These are phyloP conservation scores for Magallana nippona DNA, from an alignment of 2,888 invertebrate species.

Conservation along the genomic window DNA sequence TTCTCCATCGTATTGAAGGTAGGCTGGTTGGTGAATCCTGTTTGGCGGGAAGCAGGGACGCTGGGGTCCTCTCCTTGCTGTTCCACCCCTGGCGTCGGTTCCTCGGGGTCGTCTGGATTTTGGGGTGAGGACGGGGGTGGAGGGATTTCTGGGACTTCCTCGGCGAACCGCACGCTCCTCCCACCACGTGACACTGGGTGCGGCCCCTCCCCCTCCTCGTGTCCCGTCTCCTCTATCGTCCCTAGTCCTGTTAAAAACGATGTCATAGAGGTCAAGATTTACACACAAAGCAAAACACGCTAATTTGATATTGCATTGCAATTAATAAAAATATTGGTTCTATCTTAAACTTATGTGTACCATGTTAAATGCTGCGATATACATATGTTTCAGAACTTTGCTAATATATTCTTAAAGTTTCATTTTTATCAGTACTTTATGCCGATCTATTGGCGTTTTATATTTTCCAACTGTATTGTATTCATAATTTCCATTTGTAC, in stretches of 20 bases:
- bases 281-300: background rate
- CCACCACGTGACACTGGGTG: conserved; percentile 55
- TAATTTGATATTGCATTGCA: no score
- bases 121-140: conserved; percentile 63
- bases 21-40: conserved; percentile 55
- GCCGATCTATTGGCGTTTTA: no score
- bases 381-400: no score
- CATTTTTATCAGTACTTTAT: no score
- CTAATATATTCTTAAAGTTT: no score
- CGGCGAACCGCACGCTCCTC: conserved; percentile 58
- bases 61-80: background rate
- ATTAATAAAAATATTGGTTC: no score
- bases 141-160: conserved; percentile 59
- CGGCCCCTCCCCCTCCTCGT: conserved; percentile 48
- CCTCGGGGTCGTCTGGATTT: conserved; percentile 50
- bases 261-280: background rate
- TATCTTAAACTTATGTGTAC: no score
- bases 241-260: conserved; percentile 57
- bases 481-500: no score
- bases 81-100: conserved; percentile 16
- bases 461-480: no score
- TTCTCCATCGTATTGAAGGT: conserved; percentile 53
- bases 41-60: conserved; percentile 52
- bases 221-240: conserved; percentile 62
- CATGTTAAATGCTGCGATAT: no score